Base-by-base conservation (phyloP, 2,888 invertebrate genomes). In the Lasioglossum malachurum region DNA sequence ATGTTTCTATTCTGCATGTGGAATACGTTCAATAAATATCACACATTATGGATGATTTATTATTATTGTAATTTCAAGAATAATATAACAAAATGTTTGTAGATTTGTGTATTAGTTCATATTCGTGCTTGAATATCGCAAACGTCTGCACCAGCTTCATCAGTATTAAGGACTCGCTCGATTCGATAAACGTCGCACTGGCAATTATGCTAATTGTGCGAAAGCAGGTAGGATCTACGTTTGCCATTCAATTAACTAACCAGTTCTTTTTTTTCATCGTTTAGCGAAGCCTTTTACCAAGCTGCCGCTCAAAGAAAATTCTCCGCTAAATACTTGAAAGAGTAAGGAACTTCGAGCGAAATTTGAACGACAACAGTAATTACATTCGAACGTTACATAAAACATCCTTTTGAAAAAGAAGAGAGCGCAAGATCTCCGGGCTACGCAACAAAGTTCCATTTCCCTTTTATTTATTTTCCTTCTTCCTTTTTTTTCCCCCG, bases 321-420 rank as follows among this genome's bases (percentile, higher is more conserved):
- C 83, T 75, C 73, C 41, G 71, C 60, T 84, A 78, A 84, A 83
- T 78, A 75, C 53, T 38, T 41, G 49, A 75, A 83, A 78, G 83
- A 35, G 49, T 74, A 31, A 69, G 35, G 46, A 46, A 71, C 75
- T 76, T 83, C 76, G 82, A 82, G 76, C 72, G 72, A 69, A 49
- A 44, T 74, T 78, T 83, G 72, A 75, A 27, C 38, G 69, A 57
- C 78, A 75, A 78, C 83, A 75, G 78, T 77, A 83, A 82, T 84
- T 84, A 83, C 72, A 78, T 72, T 78, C 69, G 16, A 35, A 23
- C 35, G 60, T 78, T 78, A 41, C 53, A 69, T 67, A 71, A 84
- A 67, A 78, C 49, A 78, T 78, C 74, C 71, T 44, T 16, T 35
- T 35, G 35, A 69, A 72, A 83, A 78, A 78, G 77, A 60, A 57